Evolutionary conservation across 2,797 vertebrate species (phyloP).

Genomic region (Sylvia borin): DNA sequence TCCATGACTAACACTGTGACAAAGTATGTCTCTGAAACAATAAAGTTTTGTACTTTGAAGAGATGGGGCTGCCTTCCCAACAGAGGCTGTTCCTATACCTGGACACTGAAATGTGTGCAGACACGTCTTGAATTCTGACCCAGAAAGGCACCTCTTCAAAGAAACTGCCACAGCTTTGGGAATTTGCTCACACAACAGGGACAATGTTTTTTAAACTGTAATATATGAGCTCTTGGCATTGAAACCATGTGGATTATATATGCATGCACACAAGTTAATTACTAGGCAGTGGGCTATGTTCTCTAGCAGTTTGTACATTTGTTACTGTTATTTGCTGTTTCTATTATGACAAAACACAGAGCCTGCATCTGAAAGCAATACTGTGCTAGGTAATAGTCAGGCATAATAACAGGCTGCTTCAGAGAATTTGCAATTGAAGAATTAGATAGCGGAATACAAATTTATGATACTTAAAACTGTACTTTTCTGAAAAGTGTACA

Average conservation of each 20-base stretch:
- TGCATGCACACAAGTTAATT: not conserved
- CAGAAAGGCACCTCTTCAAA: not conserved
- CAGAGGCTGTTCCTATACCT: not conserved
- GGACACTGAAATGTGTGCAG: not conserved
- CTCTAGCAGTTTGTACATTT: not conserved
- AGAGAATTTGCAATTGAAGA: constrained; percentile 27
- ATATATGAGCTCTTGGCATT: not conserved
- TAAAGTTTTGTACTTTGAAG: not conserved
- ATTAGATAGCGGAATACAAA: constrained; percentile 18
- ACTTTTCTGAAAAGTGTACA: not conserved
- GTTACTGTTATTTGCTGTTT: not conserved
- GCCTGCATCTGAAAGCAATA: not conserved
- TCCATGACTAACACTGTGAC: not conserved
- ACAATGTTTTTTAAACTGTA: not conserved
- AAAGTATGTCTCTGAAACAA: not conserved
- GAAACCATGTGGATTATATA: not conserved
- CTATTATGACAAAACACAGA: not conserved
- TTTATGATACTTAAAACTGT: not conserved
- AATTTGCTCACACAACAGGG: not conserved
- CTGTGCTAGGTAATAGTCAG: not conserved
- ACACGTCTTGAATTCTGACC: not conserved
- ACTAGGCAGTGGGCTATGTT: not conserved
- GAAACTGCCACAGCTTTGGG: not conserved
- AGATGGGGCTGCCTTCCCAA: not conserved
- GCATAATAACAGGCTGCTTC: not conserved